A percentile compares a stretch with the other conserved stretches of the same genome.
Conservation (phyloP, 2,888 invertebrate species). For the Lycophotia porphyrea region DNA sequence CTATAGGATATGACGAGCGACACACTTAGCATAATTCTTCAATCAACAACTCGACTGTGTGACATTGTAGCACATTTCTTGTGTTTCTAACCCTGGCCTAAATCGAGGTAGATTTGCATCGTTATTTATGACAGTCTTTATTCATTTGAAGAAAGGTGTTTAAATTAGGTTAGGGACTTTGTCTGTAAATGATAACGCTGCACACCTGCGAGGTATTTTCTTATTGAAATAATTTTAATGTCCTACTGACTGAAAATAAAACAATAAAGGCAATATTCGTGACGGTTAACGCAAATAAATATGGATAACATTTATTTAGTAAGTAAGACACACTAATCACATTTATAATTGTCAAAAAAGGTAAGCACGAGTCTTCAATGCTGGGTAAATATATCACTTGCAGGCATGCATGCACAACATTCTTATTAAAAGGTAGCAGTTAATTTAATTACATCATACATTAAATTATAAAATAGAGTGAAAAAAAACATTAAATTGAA, state of each 20-base stretch:
- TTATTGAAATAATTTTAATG: background rate
- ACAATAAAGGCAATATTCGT: background rate
- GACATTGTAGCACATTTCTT: slow-evolving; percentile 76
- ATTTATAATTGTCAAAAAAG: too few species aligned
- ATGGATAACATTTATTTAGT: too few species aligned
- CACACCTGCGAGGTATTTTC: background rate
- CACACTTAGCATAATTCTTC: slow-evolving; percentile 77
- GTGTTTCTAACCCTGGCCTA: slow-evolving; percentile 77
- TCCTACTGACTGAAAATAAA: background rate
- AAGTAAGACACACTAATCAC: too few species aligned
- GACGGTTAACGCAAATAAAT: background rate
- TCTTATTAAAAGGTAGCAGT: too few species aligned
- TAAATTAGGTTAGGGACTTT: slow-evolving; percentile 25
- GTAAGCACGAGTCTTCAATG: too few species aligned
- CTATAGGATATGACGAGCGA: slow-evolving; percentile 71
- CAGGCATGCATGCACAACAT: too few species aligned
- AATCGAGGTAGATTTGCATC: slow-evolving; percentile 70
- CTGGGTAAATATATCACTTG: too few species aligned
- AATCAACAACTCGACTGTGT: slow-evolving; percentile 74
- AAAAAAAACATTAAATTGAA: too few species aligned
- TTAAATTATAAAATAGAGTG: too few species aligned
- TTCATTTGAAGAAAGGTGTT: slow-evolving; percentile 34
- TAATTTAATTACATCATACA: too few species aligned
- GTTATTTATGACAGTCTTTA: slow-evolving; percentile 41
- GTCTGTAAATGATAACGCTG: slow-evolving; percentile 9